Base-by-base conservation (phyloP, 2,888 invertebrate genomes). In the Trypoxylon attenuatum region DNA sequence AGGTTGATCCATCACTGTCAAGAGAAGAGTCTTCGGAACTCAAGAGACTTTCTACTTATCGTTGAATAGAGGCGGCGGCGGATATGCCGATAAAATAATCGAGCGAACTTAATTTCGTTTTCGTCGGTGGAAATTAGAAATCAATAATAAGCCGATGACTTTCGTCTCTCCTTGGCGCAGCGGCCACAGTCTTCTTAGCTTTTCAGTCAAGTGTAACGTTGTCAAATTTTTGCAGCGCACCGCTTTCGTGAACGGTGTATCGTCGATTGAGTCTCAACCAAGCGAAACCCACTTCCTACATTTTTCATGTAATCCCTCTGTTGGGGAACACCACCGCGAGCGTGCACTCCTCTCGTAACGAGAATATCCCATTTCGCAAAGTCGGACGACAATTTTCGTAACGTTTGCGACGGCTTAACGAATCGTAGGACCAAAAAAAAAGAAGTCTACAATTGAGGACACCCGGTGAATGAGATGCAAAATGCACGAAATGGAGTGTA, bases 1-100 rank as follows among this genome's bases (percentile, higher is more conserved):
- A 8, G 5, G 56, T 33, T 60, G 60, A 65, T 65, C 66, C 50
- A 60, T 59, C 66, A 65, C 49, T 60, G 68, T 68, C 66, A 43
- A 29, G 8, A 22, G 29, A 15, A 29, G 15, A 54, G 39, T n/a
- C n/a, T 51, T 45, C 45, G 55, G 42, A 19, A 39, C 10, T 38
- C 57, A 66, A 65, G 59, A 68, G 60, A 65, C 68, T 68, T 59
- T 65, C 66, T 65, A 68, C 49, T 56, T 60, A 68, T 53, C 66
- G 49, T 27, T 23, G 56, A 29, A 41, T 39, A 43, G 47, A 21
- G 8, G 19, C 39, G 49, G 33, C 5, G 8, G 52, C 45, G 43
- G 55, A 52, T 56, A 29, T 33, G 8, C 10, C 39, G 68, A 64
- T 56, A 56, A 57, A 60, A 27, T 29, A 5, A 21, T 19, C 16